Percentiles rank a stretch among this genome's conserved stretches.
Conservation (phyloP, 2,113 vertebrate species). For the Turnix velox region DNA sequence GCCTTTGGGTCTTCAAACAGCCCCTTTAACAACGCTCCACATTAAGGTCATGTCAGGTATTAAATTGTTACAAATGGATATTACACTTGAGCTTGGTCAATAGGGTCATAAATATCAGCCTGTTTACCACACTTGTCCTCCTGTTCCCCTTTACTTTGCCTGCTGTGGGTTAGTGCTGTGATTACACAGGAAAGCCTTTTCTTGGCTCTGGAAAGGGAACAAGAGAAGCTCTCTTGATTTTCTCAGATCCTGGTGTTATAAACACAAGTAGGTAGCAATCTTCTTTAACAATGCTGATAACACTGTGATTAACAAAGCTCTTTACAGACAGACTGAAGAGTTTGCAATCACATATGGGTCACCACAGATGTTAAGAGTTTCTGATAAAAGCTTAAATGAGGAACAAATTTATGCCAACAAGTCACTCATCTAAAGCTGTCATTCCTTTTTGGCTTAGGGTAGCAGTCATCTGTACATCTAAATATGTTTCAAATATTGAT, state of each 20-base stretch:
- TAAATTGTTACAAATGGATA: background rate
- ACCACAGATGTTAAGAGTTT: background rate
- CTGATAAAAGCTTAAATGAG: background rate
- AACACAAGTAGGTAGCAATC: background rate
- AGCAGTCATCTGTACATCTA: background rate
- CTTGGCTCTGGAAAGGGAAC: background rate
- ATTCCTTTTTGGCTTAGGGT: background rate
- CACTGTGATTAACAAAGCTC: background rate
- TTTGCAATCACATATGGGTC: background rate
- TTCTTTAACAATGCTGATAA: background rate
- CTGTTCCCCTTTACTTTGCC: background rate
- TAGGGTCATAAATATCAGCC: background rate
- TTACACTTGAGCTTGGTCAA: background rate
- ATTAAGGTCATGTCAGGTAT: background rate
- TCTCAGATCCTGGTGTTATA: background rate
- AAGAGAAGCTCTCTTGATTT: background rate
- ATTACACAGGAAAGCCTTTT: background rate
- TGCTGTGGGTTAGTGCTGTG: background rate
- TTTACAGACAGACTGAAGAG: background rate
- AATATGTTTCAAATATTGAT: background rate
- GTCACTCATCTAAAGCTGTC: background rate
- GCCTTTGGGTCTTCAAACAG: background rate
- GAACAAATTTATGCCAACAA: background rate
- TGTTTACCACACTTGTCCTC: rapidly evolving
- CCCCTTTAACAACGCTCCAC: background rate